These are phyloP conservation scores for Enteromius radiatus DNA, from an alignment of 2,797 vertebrate species.

Conservation along the genomic window DNA sequence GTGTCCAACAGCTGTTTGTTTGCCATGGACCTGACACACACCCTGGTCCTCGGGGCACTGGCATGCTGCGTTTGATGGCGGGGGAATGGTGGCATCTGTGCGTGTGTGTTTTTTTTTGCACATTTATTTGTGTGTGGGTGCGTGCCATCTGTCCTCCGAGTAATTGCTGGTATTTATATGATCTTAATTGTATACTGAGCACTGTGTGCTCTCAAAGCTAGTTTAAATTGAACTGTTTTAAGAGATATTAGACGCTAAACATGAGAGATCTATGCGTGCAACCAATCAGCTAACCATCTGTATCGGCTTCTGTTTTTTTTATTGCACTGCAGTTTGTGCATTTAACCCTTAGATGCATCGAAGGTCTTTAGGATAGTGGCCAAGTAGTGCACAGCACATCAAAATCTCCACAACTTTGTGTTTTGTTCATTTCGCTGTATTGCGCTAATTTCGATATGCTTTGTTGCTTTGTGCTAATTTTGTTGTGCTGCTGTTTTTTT, in stretches of 20 bases:
- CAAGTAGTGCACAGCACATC: background rate
- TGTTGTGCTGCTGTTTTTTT: background rate
- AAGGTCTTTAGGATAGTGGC: background rate
- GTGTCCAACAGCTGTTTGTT: conserved; percentile 59
- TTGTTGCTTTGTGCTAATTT: too few relatives aligned
- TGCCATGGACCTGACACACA: conserved; percentile 48
- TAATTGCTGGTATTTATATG: conserved; percentile 56
- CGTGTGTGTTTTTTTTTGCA: conserved; percentile 21
- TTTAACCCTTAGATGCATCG: background rate
- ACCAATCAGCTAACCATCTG: conserved; percentile 30
- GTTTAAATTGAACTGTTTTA: conserved; percentile 39
- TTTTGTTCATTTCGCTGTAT: background rate
- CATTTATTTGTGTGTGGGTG: conserved; percentile 30
- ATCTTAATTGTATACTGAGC: conserved; percentile 58
- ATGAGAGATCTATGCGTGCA: background rate
- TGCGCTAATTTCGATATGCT: too few relatives aligned
- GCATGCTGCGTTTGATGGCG: conserved; percentile 38
- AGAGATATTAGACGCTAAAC: background rate
- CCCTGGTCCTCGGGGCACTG: conserved; percentile 46
- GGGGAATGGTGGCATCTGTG: conserved; percentile 29
- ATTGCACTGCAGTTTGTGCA: conserved; percentile 7
- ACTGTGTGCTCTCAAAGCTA: conserved; percentile 20
- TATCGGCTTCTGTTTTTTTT: background rate
- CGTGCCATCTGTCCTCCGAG: conserved; percentile 39
- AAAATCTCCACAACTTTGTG: background rate